Conservation (phyloP, 2,113 vertebrate genomes). For the Myodes glareolus region DNA sequence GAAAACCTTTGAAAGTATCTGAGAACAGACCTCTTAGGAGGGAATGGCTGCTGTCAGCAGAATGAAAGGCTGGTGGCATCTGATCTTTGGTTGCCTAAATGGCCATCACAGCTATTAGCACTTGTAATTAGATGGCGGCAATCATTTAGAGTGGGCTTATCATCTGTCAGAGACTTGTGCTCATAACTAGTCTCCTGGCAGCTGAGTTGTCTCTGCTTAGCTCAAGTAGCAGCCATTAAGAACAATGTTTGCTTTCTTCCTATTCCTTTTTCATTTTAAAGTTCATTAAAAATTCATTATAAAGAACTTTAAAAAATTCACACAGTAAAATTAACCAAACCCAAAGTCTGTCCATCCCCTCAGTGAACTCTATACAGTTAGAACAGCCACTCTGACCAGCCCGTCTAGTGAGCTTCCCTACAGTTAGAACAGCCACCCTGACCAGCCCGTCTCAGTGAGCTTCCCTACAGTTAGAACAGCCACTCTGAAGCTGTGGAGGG, state of each 20-base stretch:
- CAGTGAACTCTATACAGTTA: neutral
- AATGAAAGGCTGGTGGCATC: neutral
- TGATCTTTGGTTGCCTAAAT: neutral
- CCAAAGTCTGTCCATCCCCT: neutral
- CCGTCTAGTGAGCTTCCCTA: neutral
- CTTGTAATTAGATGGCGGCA: neutral
- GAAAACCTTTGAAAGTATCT: neutral
- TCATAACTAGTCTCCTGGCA: neutral
- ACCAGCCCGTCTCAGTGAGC: neutral
- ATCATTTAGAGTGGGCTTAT: neutral
- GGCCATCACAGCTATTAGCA: neutral
- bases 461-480: neutral
- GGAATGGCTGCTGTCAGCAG: neutral
- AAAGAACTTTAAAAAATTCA: neutral
- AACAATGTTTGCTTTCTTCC: neutral
- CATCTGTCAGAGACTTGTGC: neutral
- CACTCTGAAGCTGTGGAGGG: neutral
- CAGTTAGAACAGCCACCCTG: too few species aligned
- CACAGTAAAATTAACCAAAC: neutral
- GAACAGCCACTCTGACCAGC: neutral
- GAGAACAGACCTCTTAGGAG: neutral
- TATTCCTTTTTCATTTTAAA: neutral
- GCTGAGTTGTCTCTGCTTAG: neutral
- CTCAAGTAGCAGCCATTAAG: neutral
- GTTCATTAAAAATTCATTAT: neutral